Conservation (phyloP, 2,888 invertebrate species). For the Scaptomyza polygonia region DNA sequence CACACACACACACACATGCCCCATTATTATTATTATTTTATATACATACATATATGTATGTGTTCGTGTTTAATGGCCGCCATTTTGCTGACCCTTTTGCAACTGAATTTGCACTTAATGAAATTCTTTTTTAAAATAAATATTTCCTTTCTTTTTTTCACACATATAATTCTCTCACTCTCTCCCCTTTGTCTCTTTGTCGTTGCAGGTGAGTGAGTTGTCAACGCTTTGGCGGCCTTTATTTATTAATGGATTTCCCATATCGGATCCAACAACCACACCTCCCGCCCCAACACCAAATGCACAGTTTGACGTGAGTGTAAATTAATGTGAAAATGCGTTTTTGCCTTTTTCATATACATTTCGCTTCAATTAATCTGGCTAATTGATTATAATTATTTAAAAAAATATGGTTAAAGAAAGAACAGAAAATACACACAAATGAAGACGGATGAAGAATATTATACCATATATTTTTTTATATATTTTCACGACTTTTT, state of each 20-base stretch:
- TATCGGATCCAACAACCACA: slow-evolving; percentile 33
- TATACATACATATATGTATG: neutral
- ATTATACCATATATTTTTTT: neutral
- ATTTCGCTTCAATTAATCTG: slow-evolving; percentile 2
- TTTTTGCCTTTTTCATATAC: slow-evolving; percentile 13
- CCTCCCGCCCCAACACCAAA: neutral
- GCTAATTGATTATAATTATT: slow-evolving; percentile 16
- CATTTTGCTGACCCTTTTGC: slow-evolving; percentile 62
- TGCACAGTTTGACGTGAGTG: slow-evolving; percentile 55
- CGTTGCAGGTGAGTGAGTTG: slow-evolving; percentile 72
- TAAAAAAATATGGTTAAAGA: neutral
- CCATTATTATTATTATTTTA: slow-evolving; percentile 19
- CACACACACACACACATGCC: slow-evolving; percentile 39
- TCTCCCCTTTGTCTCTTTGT: slow-evolving; percentile 20
- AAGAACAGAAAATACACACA: neutral
- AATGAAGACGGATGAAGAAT: neutral
- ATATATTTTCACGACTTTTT: neutral
- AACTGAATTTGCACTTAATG: slow-evolving; percentile 68
- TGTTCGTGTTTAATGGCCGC: slow-evolving; percentile 56
- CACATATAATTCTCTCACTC: slow-evolving; percentile 27
- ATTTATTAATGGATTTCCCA: slow-evolving; percentile 76
- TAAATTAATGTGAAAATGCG: slow-evolving; percentile 22
- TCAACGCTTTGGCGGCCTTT: slow-evolving; percentile 56
- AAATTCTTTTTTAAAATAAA: slow-evolving; percentile 63
- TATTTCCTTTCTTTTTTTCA: slow-evolving; percentile 7